Percentiles rank a stretch among this genome's conserved stretches.
These are phyloP conservation scores for Cepaea hortensis DNA, from an alignment of 2,888 invertebrate species.

Conservation along the genomic window DNA sequence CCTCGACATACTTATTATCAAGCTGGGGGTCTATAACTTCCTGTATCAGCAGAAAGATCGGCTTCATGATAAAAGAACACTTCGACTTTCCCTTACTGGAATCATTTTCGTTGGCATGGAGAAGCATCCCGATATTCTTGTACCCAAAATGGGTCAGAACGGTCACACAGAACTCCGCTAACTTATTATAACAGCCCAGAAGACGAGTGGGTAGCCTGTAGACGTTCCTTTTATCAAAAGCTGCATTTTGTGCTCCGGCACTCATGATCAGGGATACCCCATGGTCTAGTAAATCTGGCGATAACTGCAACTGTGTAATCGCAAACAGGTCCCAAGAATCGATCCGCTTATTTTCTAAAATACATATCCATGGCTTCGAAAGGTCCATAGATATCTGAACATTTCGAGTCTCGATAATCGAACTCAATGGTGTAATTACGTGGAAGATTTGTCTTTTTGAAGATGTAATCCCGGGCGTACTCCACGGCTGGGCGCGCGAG, in stretches of 20 bases:
- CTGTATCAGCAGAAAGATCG: conserved; percentile 81
- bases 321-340: conserved; percentile 69
- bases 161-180: conserved; percentile 56
- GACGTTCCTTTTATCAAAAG: conserved; percentile 71
- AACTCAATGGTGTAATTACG: conserved; percentile 49
- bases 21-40: conserved; percentile 35
- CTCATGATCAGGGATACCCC: conserved; percentile 91
- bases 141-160: conserved; percentile 59
- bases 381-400: conserved; percentile 65
- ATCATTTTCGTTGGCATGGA: conserved; percentile 55
- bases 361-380: conserved; percentile 67
- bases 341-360: conserved; percentile 56
- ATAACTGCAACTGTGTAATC: conserved; percentile 88
- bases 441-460: conserved; percentile 50
- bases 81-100: conserved; percentile 53
- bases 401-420: conserved; percentile 60
- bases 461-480: conserved; percentile 64
- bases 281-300: conserved; percentile 89
- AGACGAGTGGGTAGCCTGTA: conserved; percentile 85
- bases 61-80: conserved; percentile 85
- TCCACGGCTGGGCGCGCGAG: conserved; percentile 68
- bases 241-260: conserved; percentile 60
- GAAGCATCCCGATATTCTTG: conserved; percentile 60
- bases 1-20: conserved; percentile 49
- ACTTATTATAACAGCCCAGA: conserved; percentile 63